Evolutionary conservation across 2,797 vertebrate species (phyloP).

Genomic region (Hafferia zeledoni): DNA sequence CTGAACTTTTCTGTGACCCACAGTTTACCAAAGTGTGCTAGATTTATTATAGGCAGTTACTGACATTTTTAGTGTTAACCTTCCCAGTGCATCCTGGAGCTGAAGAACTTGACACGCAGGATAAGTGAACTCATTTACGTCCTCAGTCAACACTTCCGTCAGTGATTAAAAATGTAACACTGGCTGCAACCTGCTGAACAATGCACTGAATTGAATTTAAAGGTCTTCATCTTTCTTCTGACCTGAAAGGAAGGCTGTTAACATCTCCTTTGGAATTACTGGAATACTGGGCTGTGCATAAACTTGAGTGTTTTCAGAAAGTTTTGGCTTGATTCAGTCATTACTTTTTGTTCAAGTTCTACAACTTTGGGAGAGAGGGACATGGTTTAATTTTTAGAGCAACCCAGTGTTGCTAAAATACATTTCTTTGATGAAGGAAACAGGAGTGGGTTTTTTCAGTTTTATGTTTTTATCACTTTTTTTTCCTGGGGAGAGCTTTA

Average conservation of each 20-base stretch:
- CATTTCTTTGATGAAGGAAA: background rate
- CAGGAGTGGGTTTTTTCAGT: background rate
- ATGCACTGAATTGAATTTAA: background rate
- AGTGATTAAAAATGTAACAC: slow-evolving; percentile 4
- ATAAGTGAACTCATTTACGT: background rate
- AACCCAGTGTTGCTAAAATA: background rate
- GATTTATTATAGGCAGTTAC: background rate
- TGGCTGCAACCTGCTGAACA: background rate
- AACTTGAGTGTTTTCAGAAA: background rate
- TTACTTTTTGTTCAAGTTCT: background rate
- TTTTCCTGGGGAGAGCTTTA: background rate
- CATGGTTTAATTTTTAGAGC: background rate
- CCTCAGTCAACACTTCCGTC: background rate
- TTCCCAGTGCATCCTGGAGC: background rate
- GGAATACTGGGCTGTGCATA: background rate
- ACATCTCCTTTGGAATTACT: background rate
- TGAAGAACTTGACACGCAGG: background rate
- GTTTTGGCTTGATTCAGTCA: background rate
- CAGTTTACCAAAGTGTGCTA: background rate
- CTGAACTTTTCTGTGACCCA: background rate
- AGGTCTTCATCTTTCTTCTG: background rate
- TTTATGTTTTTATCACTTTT: background rate
- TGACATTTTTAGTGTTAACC: background rate
- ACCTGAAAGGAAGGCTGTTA: background rate
- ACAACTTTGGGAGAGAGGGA: background rate